phyloP scores from a whole-genome alignment of 2,888 invertebrate genomes.

The Scaptomyza reducta region DNA sequence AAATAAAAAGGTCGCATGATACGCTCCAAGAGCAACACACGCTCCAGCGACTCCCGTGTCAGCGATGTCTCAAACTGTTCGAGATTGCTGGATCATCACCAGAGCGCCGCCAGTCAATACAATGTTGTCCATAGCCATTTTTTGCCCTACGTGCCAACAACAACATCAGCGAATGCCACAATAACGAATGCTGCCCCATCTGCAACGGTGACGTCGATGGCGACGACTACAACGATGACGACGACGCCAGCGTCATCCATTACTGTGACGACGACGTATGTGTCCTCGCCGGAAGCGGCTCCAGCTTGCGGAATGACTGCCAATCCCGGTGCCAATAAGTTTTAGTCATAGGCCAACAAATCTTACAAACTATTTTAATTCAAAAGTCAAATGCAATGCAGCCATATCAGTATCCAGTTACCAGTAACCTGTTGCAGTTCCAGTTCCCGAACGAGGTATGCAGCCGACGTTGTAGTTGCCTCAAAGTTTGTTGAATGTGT shows the following conservation, averaged over 20 bases:
- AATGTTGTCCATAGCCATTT: constrained; percentile 76
- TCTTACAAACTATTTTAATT: constrained; percentile 6
- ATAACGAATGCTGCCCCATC: constrained; percentile 54
- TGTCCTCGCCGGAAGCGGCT: constrained; percentile 70
- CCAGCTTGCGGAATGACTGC: constrained; percentile 73
- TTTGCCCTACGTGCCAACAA: constrained; percentile 74
- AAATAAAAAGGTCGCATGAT: constrained; percentile 82
- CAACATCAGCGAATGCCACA: constrained; percentile 49
- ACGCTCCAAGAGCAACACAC: constrained; percentile 84
- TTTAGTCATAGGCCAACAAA: constrained; percentile 63
- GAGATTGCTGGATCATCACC: constrained; percentile 83
- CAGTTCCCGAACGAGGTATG: constrained; percentile 39
- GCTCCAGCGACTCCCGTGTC: constrained; percentile 83
- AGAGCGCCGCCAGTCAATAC: constrained; percentile 73
- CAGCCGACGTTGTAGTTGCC: constrained; percentile 35
- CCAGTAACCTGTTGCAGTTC: constrained; percentile 17
- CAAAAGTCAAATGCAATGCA: constrained; percentile 19
- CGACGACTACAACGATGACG: constrained; percentile 14
- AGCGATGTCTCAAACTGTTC: constrained; percentile 84
- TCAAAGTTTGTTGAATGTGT: constrained; percentile 41
- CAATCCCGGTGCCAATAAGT: constrained; percentile 78
- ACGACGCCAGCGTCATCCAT: constrained; percentile 45
- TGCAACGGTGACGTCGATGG: constrained; percentile 27
- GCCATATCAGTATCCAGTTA: constrained; percentile 39
- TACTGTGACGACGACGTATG: constrained; percentile 67